A percentile compares a stretch with the other conserved stretches of the same genome.
phyloP scores from a whole-genome alignment of 2,888 invertebrate species.

The Drosophila percnosoma region DNA sequence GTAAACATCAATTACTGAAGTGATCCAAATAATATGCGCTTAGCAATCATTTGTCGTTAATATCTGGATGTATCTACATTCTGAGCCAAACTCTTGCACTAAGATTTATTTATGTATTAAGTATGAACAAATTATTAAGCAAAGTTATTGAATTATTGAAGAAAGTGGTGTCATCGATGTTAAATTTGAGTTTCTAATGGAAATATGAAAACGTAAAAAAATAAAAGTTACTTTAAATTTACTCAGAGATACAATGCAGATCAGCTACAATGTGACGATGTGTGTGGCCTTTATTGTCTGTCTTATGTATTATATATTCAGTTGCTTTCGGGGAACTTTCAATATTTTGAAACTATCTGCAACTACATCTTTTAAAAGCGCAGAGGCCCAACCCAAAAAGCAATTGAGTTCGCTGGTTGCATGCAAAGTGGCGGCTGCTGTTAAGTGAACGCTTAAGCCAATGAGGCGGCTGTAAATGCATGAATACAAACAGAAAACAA shows the following conservation, averaged over 20 bases:
- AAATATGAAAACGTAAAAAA: neutral
- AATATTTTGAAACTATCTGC: conserved; percentile 41
- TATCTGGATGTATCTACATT: neutral
- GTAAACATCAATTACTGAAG: conserved; percentile 1
- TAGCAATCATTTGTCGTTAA: neutral
- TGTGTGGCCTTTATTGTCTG: conserved; percentile 27
- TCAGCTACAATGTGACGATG: conserved; percentile 17
- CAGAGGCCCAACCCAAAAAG: conserved; percentile 27
- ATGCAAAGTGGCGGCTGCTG: conserved; percentile 57
- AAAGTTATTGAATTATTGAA: neutral
- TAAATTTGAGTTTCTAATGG: neutral
- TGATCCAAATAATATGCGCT: neutral
- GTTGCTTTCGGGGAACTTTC: conserved; percentile 46
- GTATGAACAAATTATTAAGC: accelerated
- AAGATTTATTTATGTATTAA: neutral
- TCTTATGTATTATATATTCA: conserved; percentile 22
- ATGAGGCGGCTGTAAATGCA: conserved; percentile 53
- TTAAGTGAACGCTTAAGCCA: conserved; percentile 74
- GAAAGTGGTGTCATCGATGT: neutral
- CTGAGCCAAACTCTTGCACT: no score
- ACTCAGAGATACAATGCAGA: neutral
- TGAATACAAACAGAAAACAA: conserved; percentile 28
- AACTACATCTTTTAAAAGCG: conserved; percentile 43
- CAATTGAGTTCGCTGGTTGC: conserved; percentile 29
- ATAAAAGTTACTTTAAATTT: neutral